A percentile compares a stretch with the other conserved stretches of the same genome.
These are phyloP conservation scores for Lepidonotus clava DNA, from an alignment of 2,888 invertebrate species.

Conservation along the genomic window DNA sequence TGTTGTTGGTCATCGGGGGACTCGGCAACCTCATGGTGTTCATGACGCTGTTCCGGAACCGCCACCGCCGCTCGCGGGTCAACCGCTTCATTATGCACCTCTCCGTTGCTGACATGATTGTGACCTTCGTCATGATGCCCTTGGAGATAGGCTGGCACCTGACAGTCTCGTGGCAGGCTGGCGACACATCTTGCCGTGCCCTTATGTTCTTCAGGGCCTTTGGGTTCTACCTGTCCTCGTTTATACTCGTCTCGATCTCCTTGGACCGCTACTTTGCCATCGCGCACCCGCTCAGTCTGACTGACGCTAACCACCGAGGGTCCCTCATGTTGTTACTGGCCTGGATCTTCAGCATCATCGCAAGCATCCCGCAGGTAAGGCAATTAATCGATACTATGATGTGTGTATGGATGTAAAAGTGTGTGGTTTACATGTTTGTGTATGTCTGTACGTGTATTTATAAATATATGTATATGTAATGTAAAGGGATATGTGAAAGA, in stretches of 20 bases:
- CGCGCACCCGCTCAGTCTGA: conserved; percentile 86
- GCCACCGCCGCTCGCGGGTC: conserved; percentile 85
- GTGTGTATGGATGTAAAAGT: too few relatives aligned
- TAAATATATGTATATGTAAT: too few relatives aligned
- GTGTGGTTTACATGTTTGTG: too few relatives aligned
- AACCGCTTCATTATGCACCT: conserved; percentile 89
- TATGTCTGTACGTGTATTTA: too few relatives aligned
- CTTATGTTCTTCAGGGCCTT: conserved; percentile 88
- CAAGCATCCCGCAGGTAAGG: conserved; percentile 85
- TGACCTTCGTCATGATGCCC: conserved; percentile 89
- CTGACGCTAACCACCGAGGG: conserved; percentile 85
- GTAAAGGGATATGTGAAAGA: too few relatives aligned
- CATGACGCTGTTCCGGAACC: conserved; percentile 85
- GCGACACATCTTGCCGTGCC: conserved; percentile 87
- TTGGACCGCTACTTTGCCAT: conserved; percentile 90
- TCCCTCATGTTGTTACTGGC: conserved; percentile 87
- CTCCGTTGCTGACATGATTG: conserved; percentile 89
- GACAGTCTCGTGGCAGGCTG: conserved; percentile 90
- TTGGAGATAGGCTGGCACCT: conserved; percentile 86
- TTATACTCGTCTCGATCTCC: conserved; percentile 88
- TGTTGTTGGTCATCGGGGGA: conserved; percentile 85
- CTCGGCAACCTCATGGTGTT: conserved; percentile 91
- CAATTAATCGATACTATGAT: too few relatives aligned
- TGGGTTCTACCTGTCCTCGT: conserved; percentile 89
- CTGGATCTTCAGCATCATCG: conserved; percentile 86